These are phyloP conservation scores for Drosophila bunnanda DNA, from an alignment of 2,888 invertebrate genomes.

Conservation along the genomic window DNA sequence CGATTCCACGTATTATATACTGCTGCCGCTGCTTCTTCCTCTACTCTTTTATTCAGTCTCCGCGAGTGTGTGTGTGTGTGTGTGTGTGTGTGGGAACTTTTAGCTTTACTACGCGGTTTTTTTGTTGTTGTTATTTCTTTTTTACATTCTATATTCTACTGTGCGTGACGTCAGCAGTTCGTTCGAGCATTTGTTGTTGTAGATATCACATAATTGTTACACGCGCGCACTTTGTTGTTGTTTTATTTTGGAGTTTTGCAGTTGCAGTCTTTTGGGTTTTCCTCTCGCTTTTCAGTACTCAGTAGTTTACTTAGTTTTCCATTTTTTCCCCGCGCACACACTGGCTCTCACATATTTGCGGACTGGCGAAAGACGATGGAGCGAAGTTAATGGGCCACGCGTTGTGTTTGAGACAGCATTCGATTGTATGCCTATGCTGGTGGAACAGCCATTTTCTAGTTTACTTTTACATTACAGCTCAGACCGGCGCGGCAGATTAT, in stretches of 20 bases:
- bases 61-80: constrained; percentile 22
- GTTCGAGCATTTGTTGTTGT: constrained; percentile 58
- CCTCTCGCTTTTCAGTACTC: constrained; percentile 21
- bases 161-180: constrained; percentile 73
- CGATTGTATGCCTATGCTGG: not conserved
- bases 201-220: constrained; percentile 77
- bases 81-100: constrained; percentile 50
- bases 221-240: constrained; percentile 51
- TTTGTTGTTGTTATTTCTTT: constrained; percentile 3
- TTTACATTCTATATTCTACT: constrained; percentile 33
- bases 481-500: constrained; percentile 3
- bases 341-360: constrained; percentile 48
- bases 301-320: constrained; percentile 21
- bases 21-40: constrained; percentile 13
- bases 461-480: constrained; percentile 1
- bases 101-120: constrained; percentile 33
- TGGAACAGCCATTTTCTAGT: constrained; percentile 4
- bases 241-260: constrained; percentile 46
- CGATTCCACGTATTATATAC: constrained; percentile 39
- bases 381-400: constrained; percentile 66
- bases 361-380: constrained; percentile 47
- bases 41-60: constrained; percentile 23
- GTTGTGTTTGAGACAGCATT: constrained; percentile 1
- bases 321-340: constrained; percentile 40
- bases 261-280: constrained; percentile 49